Evolutionary conservation across 2,113 vertebrate genomes (phyloP).

Genomic region (Tyrannus savana): DNA sequence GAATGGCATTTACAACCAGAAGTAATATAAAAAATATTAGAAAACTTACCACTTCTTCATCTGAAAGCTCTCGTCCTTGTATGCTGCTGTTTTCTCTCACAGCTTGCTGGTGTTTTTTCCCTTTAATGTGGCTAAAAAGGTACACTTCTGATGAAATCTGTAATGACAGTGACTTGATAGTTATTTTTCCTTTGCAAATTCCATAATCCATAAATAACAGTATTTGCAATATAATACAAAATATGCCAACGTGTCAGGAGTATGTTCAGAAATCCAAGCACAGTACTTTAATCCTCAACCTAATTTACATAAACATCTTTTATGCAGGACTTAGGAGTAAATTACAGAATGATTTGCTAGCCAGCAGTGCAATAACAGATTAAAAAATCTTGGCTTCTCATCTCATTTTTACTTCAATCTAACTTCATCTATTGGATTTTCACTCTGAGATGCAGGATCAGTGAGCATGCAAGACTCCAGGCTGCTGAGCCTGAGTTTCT

Average conservation of each 20-base stretch:
- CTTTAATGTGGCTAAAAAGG: conserved; percentile 98
- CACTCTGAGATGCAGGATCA: background rate
- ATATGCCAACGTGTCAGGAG: background rate
- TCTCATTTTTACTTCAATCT: background rate
- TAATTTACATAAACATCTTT: background rate
- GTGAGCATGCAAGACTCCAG: background rate
- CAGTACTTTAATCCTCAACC: background rate
- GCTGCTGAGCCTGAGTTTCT: background rate
- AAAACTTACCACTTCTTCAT: conserved; percentile 96
- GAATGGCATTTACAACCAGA: background rate
- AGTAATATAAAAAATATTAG: background rate
- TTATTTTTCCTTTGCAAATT: background rate
- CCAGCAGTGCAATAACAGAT: background rate
- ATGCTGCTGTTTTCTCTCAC: conserved; percentile 98
- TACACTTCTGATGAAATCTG: conserved; percentile 98
- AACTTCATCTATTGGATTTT: background rate
- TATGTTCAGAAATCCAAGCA: background rate
- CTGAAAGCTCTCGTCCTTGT: conserved; percentile 96
- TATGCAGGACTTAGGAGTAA: background rate
- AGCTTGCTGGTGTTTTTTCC: conserved; percentile 93
- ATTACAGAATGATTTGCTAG: background rate
- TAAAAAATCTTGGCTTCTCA: background rate
- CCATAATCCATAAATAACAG: background rate
- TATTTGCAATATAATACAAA: background rate
- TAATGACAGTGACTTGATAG: conserved; percentile 35